Base-by-base conservation (phyloP, 2,888 invertebrate genomes). In the Rhaphigaster nebulosa region DNA sequence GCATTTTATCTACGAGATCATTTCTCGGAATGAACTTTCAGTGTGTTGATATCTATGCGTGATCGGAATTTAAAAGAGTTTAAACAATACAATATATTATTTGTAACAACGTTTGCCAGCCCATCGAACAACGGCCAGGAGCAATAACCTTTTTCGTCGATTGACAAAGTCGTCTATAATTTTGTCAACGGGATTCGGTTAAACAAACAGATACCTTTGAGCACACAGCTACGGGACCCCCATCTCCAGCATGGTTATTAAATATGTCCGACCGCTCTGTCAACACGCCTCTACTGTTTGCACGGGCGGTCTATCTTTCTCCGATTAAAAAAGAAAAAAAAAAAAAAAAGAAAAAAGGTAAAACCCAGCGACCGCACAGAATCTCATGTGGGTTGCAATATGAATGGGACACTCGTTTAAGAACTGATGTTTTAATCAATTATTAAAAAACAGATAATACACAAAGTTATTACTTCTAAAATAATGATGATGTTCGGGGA, bases 251-350 rank as follows among this genome's bases (percentile, higher is more conserved):
- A 13, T 45, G 26, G 45, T 84, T 84, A 84, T 84, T 84, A 84
- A 84, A 84, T 84, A 84, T 84, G 84, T 84, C 45, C 84, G 45
- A 84, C 84, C 84, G 13, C 84, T 84, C 84, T 84, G 84, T 84
- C 84, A 84, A 84, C 45, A 84, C 45, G 1, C 15, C 45, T 2
- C 84, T 45, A 3, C 38, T 45, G 84, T 84, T 84, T 84, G 45
- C 45, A 23, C 45, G 3, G 20, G 8, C 45, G 45, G 13, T 45
- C 84, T 45, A 84, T 45, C 41, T 84, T 84, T 45, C 84, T 45
- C 84, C 84, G 70, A 70, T 70, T 70, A 70, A 70, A 70, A 70
- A 70, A 70, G 29, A 65, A 65, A 60, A n/a, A 60, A n/a, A 60
- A 29, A 29, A 70, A 15, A 70, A 20, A 34, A 29, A 20, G 20